Evolutionary conservation across 1,140 invertebrate species (phyloP).

Genomic region (Neelides sp.): DNA sequence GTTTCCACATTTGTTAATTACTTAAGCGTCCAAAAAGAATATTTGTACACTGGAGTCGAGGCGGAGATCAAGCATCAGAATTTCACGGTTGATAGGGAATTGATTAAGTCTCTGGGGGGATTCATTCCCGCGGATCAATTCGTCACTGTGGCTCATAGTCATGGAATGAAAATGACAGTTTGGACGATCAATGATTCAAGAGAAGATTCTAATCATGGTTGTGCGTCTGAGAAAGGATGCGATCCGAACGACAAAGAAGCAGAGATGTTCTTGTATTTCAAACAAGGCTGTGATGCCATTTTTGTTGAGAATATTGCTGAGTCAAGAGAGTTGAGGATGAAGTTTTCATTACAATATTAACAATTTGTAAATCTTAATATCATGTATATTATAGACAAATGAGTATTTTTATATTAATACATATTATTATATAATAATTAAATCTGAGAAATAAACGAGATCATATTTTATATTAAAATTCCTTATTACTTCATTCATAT

Average conservation of each 20-base stretch:
- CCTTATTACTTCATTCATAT: no score
- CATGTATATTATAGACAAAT: no score
- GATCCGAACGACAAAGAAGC: background rate
- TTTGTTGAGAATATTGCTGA: slow-evolving; percentile 10
- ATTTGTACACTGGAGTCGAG: no score
- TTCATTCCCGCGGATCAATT: slow-evolving; percentile 22
- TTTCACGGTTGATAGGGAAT: background rate
- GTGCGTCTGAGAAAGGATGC: background rate
- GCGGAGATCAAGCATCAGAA: no score
- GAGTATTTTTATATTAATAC: no score
- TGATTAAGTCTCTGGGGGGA: slow-evolving; percentile 15
- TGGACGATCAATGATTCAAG: slow-evolving; percentile 24
- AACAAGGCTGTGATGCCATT: slow-evolving; percentile 4
- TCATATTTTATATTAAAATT: no score
- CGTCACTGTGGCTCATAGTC: slow-evolving; percentile 11
- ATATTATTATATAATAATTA: no score
- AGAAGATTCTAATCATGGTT: slow-evolving; percentile 7
- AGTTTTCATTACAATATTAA: no score
- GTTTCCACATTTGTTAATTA: background rate
- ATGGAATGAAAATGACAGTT: slow-evolving; percentile 16
- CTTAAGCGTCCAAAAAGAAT: background rate
- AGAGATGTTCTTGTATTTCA: slow-evolving; percentile 6
- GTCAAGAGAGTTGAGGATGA: background rate
- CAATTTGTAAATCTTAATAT: no score
- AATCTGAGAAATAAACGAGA: no score